A percentile compares a stretch with the other conserved stretches of the same genome.
Evolutionary conservation across 2,113 vertebrate genomes (phyloP).

Genomic region (Halcyon malimbica): DNA sequence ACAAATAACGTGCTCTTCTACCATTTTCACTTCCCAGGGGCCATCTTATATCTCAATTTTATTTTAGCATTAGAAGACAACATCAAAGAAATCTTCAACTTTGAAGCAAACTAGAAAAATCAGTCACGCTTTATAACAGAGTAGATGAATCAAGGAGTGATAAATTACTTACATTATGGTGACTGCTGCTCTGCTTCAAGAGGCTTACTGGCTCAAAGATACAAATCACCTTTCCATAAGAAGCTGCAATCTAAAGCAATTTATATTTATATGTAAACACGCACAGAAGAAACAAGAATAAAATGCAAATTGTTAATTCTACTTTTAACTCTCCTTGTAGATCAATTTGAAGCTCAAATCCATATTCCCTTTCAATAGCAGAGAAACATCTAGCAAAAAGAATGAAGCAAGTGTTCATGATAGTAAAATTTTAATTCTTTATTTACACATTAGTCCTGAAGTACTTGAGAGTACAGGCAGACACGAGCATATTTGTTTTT

Average conservation of each 20-base stretch:
- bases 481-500: background rate
- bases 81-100: background rate
- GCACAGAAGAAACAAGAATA: background rate
- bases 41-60: background rate
- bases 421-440: background rate
- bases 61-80: background rate
- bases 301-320: background rate
- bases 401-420: background rate
- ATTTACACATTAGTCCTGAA: background rate
- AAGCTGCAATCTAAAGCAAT: conserved; percentile 90
- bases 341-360: background rate
- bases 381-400: background rate
- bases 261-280: background rate
- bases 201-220: conserved; percentile 90
- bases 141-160: background rate
- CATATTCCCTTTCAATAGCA: background rate
- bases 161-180: conserved; percentile 80
- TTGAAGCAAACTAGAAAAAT: background rate
- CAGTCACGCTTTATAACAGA: background rate
- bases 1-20: background rate
- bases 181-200: conserved; percentile 78
- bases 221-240: conserved; percentile 91
- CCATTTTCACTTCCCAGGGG: background rate
- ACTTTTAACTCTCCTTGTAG: background rate
- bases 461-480: background rate